These are phyloP conservation scores for Tachycineta bicolor DNA, from an alignment of 2,113 vertebrate species.

Conservation along the genomic window DNA sequence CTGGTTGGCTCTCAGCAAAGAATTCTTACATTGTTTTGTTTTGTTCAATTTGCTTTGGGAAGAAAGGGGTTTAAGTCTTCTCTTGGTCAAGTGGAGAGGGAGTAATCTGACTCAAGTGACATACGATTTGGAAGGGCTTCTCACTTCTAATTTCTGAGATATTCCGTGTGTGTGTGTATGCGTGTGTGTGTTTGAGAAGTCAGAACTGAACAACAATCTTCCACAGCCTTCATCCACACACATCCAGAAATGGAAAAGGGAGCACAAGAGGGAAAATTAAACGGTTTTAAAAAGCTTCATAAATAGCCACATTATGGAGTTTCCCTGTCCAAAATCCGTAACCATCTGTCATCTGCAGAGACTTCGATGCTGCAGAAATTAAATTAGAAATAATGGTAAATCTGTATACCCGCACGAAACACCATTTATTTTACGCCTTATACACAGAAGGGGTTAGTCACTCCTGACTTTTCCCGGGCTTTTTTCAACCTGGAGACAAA, in stretches of 20 bases:
- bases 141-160: neutral
- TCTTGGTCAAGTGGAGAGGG: neutral
- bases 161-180: neutral
- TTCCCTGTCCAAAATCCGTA: neutral
- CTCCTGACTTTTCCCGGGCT: neutral
- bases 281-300: neutral
- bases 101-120: neutral
- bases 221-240: neutral
- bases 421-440: neutral
- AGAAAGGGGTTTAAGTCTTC: neutral
- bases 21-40: neutral
- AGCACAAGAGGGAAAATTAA: neutral
- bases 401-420: neutral
- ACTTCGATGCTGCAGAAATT: neutral
- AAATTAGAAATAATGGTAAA: neutral
- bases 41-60: neutral
- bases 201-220: neutral
- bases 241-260: neutral
- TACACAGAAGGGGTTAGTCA: neutral
- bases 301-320: neutral
- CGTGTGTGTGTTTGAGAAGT: neutral
- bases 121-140: rapidly evolving
- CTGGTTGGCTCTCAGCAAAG: neutral
- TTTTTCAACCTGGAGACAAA: neutral
- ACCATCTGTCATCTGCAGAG: neutral